Conservation (phyloP, 2,888 invertebrate species). For the Scelioninae gen. 1 region DNA sequence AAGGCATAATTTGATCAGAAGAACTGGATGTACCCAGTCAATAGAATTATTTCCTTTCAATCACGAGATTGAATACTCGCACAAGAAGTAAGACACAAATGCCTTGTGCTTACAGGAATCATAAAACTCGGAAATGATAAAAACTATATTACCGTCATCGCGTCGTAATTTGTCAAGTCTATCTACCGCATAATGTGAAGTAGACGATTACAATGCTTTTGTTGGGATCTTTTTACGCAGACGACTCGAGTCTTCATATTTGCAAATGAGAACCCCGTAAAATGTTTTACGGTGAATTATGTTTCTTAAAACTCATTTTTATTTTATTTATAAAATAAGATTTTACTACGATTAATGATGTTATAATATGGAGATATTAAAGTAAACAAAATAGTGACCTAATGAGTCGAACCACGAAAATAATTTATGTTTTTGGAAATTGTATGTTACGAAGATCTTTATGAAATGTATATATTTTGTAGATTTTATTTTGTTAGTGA, state of each 20-base stretch:
- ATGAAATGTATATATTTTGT: too few relatives aligned
- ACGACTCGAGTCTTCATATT: constrained; percentile 64
- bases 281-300: too few relatives aligned
- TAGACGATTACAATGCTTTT: constrained; percentile 61
- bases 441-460: too few relatives aligned
- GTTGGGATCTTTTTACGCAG: constrained; percentile 42
- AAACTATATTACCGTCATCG: constrained; percentile 63
- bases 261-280: constrained; percentile 72
- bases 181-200: constrained; percentile 58
- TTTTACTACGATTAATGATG: too few relatives aligned
- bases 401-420: too few relatives aligned
- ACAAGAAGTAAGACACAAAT: constrained; percentile 41
- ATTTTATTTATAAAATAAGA: too few relatives aligned
- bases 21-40: constrained; percentile 20
- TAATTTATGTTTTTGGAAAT: too few relatives aligned
- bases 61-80: constrained; percentile 43
- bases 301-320: too few relatives aligned
- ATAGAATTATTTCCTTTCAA: constrained; percentile 42
- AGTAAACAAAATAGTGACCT: too few relatives aligned
- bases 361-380: too few relatives aligned
- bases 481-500: too few relatives aligned
- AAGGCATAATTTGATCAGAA: constrained; percentile 13
- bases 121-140: constrained; percentile 46
- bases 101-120: constrained; percentile 50
- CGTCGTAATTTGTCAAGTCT: constrained; percentile 67